Conservation (phyloP, 2,113 vertebrate species). For the Sus scrofa region T2T-Sscrofa CM000826.6:18032501-18033000, state of each 20-base stretch:
- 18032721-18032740: not conserved
- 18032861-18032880: not conserved
- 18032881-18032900: not conserved
- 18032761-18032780: not conserved
- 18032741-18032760: not conserved
- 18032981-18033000: not conserved
- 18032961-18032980: not conserved
- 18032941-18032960: not conserved
- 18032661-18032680: too few relatives aligned
- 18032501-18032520: not conserved
- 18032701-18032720: too few relatives aligned
- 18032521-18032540: not conserved
- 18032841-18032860: constrained; percentile 11
- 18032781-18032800: not conserved
- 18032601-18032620: not conserved
- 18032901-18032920: not conserved
- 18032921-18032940: not conserved
- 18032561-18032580: not conserved
- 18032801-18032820: not conserved
- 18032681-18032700: too few relatives aligned
- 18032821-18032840: not conserved
- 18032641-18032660: not conserved
- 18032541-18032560: not conserved
- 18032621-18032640: not conserved
- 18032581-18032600: not conserved